phyloP scores from a whole-genome alignment of 1,140 invertebrate species.

The Heliothis subflexa region DNA sequence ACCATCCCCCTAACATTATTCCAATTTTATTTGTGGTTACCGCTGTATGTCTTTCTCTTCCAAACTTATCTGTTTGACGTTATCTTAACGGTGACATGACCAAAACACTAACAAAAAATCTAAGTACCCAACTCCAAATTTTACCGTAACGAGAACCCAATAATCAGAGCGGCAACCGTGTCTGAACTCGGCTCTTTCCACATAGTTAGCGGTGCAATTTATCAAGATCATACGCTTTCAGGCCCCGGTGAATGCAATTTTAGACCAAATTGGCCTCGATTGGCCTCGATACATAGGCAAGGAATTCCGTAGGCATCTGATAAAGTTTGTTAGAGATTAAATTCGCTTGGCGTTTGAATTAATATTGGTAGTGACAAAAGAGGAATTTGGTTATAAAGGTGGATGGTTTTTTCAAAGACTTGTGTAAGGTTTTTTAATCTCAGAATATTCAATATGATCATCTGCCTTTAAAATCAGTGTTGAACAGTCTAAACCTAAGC shows the following conservation, averaged over 20 bases:
- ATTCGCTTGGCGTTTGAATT: slow-evolving; percentile 3
- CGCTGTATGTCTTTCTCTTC: too few relatives aligned
- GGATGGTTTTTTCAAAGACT: not conserved
- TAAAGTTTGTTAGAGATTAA: slow-evolving; percentile 32
- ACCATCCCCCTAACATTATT: too few relatives aligned
- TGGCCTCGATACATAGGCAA: slow-evolving; percentile 6
- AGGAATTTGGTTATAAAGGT: not conserved
- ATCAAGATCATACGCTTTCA: slow-evolving; percentile 30
- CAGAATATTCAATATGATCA: too few relatives aligned
- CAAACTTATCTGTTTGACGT: too few relatives aligned
- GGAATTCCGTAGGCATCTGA: slow-evolving; percentile 31
- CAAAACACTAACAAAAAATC: too few relatives aligned
- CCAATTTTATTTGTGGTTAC: too few relatives aligned
- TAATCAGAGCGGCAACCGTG: too few relatives aligned
- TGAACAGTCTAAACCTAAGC: too few relatives aligned
- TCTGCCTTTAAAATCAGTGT: too few relatives aligned
- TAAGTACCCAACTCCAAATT: too few relatives aligned
- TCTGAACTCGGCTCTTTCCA: not conserved
- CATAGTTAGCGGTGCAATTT: slow-evolving; percentile 1
- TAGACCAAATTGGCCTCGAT: slow-evolving; percentile 20
- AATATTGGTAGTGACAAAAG: not conserved
- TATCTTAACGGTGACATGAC: too few relatives aligned
- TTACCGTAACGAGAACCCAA: too few relatives aligned
- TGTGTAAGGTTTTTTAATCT: not conserved
- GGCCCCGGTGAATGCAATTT: slow-evolving; percentile 29